Evolutionary conservation across 2,113 vertebrate genomes (phyloP), one percentile per base, ranked within the genome.

Genomic region (Cyphomyrus discorhynchus): DNA sequence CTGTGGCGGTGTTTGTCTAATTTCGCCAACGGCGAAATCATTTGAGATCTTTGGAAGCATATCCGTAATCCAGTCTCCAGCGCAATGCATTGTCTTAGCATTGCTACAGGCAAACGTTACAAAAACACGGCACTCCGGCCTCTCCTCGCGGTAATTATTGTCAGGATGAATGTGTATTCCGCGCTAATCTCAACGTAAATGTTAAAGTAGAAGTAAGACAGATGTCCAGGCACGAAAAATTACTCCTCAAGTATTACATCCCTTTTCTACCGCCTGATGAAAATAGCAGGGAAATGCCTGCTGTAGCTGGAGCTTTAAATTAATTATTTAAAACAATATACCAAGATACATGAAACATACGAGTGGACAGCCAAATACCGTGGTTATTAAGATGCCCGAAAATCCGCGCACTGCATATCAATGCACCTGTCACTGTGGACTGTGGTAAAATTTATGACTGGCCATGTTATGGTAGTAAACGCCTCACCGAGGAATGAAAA

Each of bases 351-450:
- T 96, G 94, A 96, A 95, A 95, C 94, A 94, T 92, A 94, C 93
- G 95, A 94, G 94, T 90, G 94, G 93, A 95, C 94, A 93, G 95
- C 91, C 96, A 94, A 92, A 92, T 95, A 94, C 94, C 96, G 96
- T 96, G 96, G 97, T 96, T 97, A 95, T 96, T 96, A 95, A 96
- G 95, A 96, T 96, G 96, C 94, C 94, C 66, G 94, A 95, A 95
- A 96, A 93, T 94, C 94, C 95, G 96, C 96, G 94, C 95, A 95
- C 96, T 95, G 98, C 97, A 98, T 98, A 98, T 98, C 97, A 99
- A 99, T 99, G 97, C 98, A 98, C 97, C 98, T 99, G 98, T 98
- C 98, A 99, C 93, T 97, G 96, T 94, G 97, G 96, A 96, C 96
- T 95, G 96, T 96, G 95, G 95, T 96, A 97, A 96, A 99, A 99